Conservation (phyloP, 2,113 vertebrate genomes). For the Himantopus leucocephalus region DNA sequence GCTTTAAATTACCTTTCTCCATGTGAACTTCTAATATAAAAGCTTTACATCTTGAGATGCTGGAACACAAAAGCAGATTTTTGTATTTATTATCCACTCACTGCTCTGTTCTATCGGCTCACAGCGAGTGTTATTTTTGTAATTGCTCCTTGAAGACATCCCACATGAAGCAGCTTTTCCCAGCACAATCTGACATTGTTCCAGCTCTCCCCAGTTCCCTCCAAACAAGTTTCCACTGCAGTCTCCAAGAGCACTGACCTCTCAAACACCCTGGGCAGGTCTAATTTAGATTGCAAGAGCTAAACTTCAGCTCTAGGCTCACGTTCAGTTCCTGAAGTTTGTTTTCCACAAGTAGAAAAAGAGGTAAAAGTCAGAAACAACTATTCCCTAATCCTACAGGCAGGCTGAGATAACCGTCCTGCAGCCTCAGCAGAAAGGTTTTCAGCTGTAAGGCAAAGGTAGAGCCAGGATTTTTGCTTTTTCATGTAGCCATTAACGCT, state of each 20-base stretch:
- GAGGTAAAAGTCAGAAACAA: not conserved
- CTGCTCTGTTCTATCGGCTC: not conserved
- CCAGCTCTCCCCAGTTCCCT: conserved; percentile 19
- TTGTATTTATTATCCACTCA: not conserved
- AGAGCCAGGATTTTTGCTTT: not conserved
- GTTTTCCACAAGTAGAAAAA: conserved; percentile 17
- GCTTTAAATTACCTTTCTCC: not conserved
- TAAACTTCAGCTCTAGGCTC: not conserved
- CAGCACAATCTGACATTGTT: conserved; percentile 51
- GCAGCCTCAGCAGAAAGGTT: not conserved
- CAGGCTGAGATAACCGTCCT: not conserved
- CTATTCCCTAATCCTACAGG: not conserved
- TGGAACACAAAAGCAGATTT: conserved; percentile 4
- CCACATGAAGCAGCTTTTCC: conserved; percentile 48
- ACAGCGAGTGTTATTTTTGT: conserved; percentile 39
- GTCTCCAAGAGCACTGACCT: conserved; percentile 43
- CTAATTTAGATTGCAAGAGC: not conserved
- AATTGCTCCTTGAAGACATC: conserved; percentile 51
- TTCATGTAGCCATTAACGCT: not conserved
- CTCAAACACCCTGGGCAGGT: conserved; percentile 11
- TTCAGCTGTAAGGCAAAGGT: not conserved
- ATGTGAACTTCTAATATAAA: not conserved
- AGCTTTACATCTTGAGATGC: not conserved
- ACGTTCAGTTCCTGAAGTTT: not conserved
- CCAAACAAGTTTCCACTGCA: conserved; percentile 49